Evolutionary conservation across 2,113 vertebrate genomes (phyloP).

Genomic region (Bagarius yarrelli): DNA sequence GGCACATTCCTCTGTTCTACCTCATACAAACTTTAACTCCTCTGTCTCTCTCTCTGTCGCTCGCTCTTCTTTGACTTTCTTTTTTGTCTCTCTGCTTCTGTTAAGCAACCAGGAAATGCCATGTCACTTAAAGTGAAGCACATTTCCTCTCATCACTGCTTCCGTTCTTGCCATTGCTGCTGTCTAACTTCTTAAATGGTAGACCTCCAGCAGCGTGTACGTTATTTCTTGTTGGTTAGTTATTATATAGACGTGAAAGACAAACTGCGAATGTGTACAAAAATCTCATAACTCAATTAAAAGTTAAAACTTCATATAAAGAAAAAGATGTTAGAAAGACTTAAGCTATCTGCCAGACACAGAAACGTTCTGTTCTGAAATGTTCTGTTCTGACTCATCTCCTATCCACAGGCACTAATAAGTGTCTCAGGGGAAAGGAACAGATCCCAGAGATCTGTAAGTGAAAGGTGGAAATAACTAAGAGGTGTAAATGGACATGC

Average conservation of each 20-base stretch:
- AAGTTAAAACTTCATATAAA: not conserved
- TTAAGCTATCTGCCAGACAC: not conserved
- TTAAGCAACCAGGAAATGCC: constrained; percentile 78
- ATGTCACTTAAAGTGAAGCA: constrained; percentile 71
- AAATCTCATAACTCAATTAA: not conserved
- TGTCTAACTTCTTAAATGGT: constrained; percentile 33
- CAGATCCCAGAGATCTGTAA: not conserved
- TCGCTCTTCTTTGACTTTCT: not conserved
- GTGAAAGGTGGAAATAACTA: not conserved
- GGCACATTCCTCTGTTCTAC: not conserved
- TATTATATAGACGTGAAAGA: not conserved
- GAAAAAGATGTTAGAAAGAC: not conserved
- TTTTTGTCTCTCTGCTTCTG: constrained; percentile 51
- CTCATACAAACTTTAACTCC: constrained; percentile 1
- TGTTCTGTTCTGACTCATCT: not conserved
- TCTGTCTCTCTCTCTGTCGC: not conserved
- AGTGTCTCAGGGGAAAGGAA: not conserved
- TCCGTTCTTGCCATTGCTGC: constrained; percentile 62
- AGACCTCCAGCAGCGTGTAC: not conserved
- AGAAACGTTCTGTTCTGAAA: not conserved
- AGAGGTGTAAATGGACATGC: constrained; percentile 15
- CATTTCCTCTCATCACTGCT: constrained; percentile 73
- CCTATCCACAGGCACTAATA: not conserved
- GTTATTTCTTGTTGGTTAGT: not conserved
- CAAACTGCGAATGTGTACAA: not conserved